Evolutionary conservation across 2,888 invertebrate genomes (phyloP).

Genomic region (Dilophus febrilis): DNA sequence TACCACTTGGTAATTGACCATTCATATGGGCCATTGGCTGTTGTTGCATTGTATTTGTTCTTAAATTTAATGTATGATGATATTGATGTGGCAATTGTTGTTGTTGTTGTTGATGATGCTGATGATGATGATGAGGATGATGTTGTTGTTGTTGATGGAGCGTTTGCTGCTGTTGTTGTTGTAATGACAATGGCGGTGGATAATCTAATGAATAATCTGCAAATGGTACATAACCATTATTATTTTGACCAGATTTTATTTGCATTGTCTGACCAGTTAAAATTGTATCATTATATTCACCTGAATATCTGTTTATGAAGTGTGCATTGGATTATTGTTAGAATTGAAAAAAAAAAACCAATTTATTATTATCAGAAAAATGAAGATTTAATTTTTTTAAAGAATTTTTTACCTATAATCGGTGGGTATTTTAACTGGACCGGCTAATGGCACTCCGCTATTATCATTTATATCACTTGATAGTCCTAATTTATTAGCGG

Average conservation of each 20-base stretch:
- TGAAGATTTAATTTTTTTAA: neutral
- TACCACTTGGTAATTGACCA: slow-evolving; percentile 13
- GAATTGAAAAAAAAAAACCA: neutral
- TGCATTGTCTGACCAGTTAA: slow-evolving; percentile 13
- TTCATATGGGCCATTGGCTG: slow-evolving; percentile 10
- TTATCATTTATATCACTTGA: slow-evolving; percentile 3
- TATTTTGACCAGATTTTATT: slow-evolving; percentile 56
- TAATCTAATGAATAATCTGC: slow-evolving; percentile 69
- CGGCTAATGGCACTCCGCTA: slow-evolving; percentile 53
- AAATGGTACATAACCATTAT: slow-evolving; percentile 70
- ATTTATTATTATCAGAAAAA: too few species aligned
- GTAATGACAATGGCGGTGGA: slow-evolving; percentile 46
- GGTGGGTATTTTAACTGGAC: slow-evolving; percentile 54
- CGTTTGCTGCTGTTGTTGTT: slow-evolving; percentile 20
- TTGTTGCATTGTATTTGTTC: neutral
- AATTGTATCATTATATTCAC: slow-evolving; percentile 25
- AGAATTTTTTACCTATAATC: slow-evolving; percentile 33
- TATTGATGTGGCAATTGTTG: slow-evolving; percentile 27
- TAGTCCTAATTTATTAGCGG: slow-evolving; percentile 15
- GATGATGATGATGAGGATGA: slow-evolving; percentile 23
- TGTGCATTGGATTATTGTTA: neutral
- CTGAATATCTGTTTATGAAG: slow-evolving; percentile 28
- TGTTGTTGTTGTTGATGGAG: slow-evolving; percentile 26
- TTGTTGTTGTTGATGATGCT: slow-evolving; percentile 24
- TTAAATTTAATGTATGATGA: slow-evolving; percentile 5